Evolutionary conservation across 2,113 vertebrate genomes (phyloP), one percentile per base, ranked within the genome.

Genomic region (Corythornis cristatus): DNA sequence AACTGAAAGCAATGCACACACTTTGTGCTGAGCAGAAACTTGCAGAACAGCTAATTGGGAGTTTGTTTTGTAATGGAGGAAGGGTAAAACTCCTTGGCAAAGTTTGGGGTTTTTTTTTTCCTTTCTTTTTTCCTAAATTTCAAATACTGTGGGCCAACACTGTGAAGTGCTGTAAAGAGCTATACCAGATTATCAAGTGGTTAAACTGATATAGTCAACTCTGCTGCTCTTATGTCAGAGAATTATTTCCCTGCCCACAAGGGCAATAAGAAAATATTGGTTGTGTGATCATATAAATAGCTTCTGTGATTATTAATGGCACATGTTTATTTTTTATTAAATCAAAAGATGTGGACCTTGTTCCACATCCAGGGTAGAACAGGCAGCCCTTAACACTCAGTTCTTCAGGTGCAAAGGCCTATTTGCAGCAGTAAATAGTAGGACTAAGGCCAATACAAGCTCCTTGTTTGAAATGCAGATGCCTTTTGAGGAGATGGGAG

Each of bases 21-120:
- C 71, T 57, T 76, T 33, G 29, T 19, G 42, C 79, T 57, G 93
- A 93, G 71, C 74, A 96, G 58, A 87, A 72, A 70, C 78, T 91
- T 96, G 85, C 46, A 21, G 33, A 95, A 93, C 71, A 73, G 40
- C 16, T 93, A 89, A 76, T 85, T 85, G 79, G 62, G 26, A 57
- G 35, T 19, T 88, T 23, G 78, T 50, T 86, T 83, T 86, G 83
- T 74, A 86, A 91, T 17, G 56, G 29, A 54, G 67, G 62, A 75
- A 81, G 72, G 67, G 37, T 54, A 62, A 94, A 93, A 89, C 54
- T 89, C 67, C 22, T 25, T 7, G 28, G 78, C 15, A 43, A 83
- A 91, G 33, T 43, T 35, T 51, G 68, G 12, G 42, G 22, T 60
- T 26, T 42, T 42, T 58, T 64, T 45, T 45, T 45, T 50, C 11